Base-by-base conservation (phyloP, 2,888 invertebrate species). In the Pediacus dermestoides region DNA sequence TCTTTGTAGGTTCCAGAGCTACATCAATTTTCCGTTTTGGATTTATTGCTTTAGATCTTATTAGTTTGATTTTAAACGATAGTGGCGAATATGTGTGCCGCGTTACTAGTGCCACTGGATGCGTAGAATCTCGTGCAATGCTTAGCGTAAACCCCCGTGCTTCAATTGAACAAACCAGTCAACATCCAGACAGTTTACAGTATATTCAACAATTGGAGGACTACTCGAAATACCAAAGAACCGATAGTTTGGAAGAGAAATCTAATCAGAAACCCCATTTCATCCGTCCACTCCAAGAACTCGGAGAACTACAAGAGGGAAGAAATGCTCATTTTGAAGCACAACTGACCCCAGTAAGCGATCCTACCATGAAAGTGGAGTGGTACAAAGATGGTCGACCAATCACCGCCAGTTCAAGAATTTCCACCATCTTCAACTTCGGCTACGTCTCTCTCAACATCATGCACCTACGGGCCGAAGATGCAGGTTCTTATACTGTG, bases 401-500 rank as follows among this genome's bases (percentile, higher is more conserved):
- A 15, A 88, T 99, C 62, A 93, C 92, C 73, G 92, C 93, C 67
- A 95, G 96, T 74, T 93, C 94, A 69, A 84, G 95, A 74, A 94
- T 93, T 74, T 90, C 90, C 69, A 91, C 93, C 70, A 90, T 92
- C 78, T 92, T 92, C 81, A 96, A 95, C 82, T 95, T 96, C 81
- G 95, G 95, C 70, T 94, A 94, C 80, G 94, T 95, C 76, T 92
- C 93, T 75, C 85, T 96, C 66, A 95, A 95, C 75, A 94, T 97
- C 73, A 80, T 93, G 85, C 94, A 95, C 84, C 87, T 95, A 80
- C 88, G 94, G 77, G 84, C 87, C 78, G 96, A 97, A 83, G 97
- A 99, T 82, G 85, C 89, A 66, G 95, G 95, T 73, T 85, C 87
- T 71, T 93, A 93, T 62, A 90, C 89, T 59, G 88, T 88, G 67